phyloP scores from a whole-genome alignment of 2,113 vertebrate species.

The Cairina moschata region DNA sequence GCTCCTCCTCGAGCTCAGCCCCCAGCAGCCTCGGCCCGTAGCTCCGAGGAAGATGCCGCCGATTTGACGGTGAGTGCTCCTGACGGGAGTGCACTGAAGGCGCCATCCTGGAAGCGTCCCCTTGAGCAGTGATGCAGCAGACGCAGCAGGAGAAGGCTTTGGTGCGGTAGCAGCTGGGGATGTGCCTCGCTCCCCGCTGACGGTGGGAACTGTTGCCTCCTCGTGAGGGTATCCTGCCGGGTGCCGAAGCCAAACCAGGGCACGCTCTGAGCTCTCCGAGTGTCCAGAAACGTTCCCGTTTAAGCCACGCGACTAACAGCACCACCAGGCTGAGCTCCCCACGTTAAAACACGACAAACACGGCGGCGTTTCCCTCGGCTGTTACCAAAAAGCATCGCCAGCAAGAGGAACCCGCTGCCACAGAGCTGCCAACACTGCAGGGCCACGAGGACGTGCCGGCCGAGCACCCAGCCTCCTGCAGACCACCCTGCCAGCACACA shows the following conservation, averaged over 20 bases:
- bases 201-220: slow-evolving; percentile 49
- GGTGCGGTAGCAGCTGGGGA: slow-evolving; percentile 50
- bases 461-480: background rate
- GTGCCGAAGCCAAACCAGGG: background rate
- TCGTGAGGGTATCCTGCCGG: background rate
- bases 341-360: background rate
- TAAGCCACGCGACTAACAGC: background rate
- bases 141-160: slow-evolving; percentile 28
- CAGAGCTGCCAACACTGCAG: background rate
- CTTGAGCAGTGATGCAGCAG: slow-evolving; percentile 59
- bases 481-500: background rate
- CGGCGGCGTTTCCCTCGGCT: background rate
- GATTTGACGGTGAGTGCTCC: slow-evolving; percentile 46
- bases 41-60: background rate
- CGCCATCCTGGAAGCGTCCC: slow-evolving; percentile 32
- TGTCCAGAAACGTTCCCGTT: background rate
- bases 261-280: background rate
- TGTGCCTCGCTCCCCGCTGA: background rate
- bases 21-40: background rate
- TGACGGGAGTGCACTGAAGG: slow-evolving; percentile 32
- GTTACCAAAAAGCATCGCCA: background rate
- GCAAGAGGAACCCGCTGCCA: background rate
- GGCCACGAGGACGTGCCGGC: background rate
- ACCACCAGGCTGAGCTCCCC: background rate
- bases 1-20: rapidly evolving